A percentile compares a stretch with the other conserved stretches of the same genome.
Conservation (phyloP, 2,797 vertebrate species). For the Pristis pectinata region DNA sequence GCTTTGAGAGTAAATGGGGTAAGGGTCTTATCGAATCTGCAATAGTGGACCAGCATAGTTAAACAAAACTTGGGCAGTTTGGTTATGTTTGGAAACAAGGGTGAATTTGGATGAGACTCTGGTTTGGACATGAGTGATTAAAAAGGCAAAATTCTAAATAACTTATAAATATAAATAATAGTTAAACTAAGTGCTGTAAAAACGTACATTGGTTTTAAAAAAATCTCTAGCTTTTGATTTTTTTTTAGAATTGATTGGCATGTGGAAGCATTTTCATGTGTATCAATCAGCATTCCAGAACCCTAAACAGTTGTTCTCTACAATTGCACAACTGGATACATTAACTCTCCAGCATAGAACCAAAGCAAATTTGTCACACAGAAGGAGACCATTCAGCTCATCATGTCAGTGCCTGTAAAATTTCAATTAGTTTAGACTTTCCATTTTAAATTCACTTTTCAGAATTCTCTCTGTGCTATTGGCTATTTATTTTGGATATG, state of each 20-base stretch:
- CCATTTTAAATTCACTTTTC: not conserved
- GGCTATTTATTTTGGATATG: not conserved
- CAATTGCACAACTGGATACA: not conserved
- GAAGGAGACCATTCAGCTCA: too few relatives aligned
- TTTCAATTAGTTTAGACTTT: not conserved
- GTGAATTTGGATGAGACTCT: not conserved
- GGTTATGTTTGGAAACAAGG: not conserved
- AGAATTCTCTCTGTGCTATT: not conserved
- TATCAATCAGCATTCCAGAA: not conserved
- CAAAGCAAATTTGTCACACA: too few relatives aligned
- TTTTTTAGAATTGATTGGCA: not conserved
- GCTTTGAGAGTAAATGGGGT: not conserved
- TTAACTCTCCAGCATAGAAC: not conserved
- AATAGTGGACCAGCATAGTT: not conserved
- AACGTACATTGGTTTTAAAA: not conserved
- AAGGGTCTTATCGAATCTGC: not conserved
- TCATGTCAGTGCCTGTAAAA: not conserved
- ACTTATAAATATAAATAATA: not conserved
- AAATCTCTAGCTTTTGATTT: not conserved
- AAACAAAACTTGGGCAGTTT: not conserved
- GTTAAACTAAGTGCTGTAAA: not conserved
- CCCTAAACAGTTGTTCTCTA: not conserved
- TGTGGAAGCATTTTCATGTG: not conserved
- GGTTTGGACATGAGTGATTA: not conserved
- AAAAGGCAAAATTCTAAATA: not conserved